Conservation (phyloP, 2,797 vertebrate genomes). For the Tenualosa ilisha region DNA sequence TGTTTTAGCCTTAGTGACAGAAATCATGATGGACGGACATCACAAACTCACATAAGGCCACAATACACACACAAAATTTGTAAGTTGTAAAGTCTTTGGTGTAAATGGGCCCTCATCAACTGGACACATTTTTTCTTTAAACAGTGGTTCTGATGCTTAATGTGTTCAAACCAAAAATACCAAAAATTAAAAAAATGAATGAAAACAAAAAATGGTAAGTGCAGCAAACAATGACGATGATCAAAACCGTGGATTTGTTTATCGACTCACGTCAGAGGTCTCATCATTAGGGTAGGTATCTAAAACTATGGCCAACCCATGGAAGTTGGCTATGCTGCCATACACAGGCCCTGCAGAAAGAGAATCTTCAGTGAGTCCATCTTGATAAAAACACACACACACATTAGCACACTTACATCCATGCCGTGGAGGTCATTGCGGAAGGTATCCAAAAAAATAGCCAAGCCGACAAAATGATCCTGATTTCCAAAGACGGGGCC, state of each 20-base stretch:
- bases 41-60: background rate
- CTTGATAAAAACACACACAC: constrained; percentile 68
- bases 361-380: constrained; percentile 58
- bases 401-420: constrained; percentile 75
- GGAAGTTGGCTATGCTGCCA: constrained; percentile 92
- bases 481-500: constrained; percentile 79
- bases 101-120: background rate
- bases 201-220: background rate
- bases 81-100: background rate
- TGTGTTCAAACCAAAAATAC: background rate
- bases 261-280: constrained; percentile 85
- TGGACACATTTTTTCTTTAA: too few species aligned
- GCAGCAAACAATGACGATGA: background rate
- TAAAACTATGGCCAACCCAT: constrained; percentile 92
- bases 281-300: constrained; percentile 97
- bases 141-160: background rate
- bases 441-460: constrained; percentile 82
- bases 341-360: constrained; percentile 86
- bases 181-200: background rate
- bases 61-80: background rate
- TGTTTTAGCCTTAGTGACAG: too few species aligned
- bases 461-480: constrained; percentile 79
- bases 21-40: background rate
- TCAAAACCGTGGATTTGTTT: constrained; percentile 37
- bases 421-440: constrained; percentile 80